Conservation (phyloP, 2,113 vertebrate genomes). For the Microtus oregoni region DNA sequence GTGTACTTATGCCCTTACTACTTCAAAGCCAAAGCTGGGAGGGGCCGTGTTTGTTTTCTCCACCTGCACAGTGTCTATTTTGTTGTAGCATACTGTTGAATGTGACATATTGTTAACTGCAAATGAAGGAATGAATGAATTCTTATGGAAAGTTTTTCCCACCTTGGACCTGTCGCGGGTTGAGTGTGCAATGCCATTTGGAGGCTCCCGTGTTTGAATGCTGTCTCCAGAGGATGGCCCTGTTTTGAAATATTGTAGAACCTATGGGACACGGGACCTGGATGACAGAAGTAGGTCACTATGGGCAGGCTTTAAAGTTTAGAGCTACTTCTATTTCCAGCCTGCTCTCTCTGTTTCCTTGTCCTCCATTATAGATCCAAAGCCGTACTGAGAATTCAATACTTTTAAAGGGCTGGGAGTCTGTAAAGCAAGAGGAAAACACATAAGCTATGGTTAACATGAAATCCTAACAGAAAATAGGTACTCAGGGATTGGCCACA, state of each 20-base stretch:
- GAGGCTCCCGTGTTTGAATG: background rate
- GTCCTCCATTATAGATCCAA: background rate
- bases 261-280: background rate
- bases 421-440: slow-evolving; percentile 33
- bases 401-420: slow-evolving; percentile 24
- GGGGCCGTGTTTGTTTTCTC: background rate
- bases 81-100: slow-evolving; percentile 5
- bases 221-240: background rate
- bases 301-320: background rate
- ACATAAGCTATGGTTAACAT: background rate
- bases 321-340: background rate
- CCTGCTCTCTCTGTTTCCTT: background rate
- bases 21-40: slow-evolving; percentile 17
- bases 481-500: background rate
- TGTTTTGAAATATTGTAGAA: background rate
- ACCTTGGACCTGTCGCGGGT: background rate
- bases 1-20: background rate
- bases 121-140: background rate
- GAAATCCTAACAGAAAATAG: slow-evolving; percentile 8
- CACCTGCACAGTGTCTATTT: background rate
- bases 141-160: background rate
- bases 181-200: background rate
- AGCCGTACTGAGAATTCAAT: background rate
- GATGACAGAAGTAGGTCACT: background rate
- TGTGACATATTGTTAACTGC: background rate